A percentile compares a stretch with the other conserved stretches of the same genome.
Conservation (phyloP, 2,113 vertebrate genomes). For the Gorsachius goisagi region DNA sequence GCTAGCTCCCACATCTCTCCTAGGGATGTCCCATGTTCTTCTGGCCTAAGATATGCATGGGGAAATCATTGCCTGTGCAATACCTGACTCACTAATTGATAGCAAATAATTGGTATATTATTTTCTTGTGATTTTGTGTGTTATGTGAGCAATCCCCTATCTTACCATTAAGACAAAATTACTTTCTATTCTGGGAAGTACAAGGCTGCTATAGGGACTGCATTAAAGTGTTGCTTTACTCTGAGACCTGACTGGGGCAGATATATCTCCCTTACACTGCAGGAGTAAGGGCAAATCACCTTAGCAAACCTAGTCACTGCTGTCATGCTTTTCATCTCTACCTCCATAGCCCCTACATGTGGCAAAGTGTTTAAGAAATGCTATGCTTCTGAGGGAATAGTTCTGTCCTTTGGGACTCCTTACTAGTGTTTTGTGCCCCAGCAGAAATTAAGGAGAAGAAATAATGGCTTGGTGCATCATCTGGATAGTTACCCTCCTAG, state of each 20-base stretch:
- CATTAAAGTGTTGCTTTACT: background rate
- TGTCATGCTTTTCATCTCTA: background rate
- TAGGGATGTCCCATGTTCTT: background rate
- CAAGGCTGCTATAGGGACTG: background rate
- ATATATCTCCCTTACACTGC: background rate
- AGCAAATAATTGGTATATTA: background rate
- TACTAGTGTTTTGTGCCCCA: background rate
- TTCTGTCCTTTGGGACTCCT: background rate
- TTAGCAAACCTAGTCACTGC: background rate
- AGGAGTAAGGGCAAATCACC: background rate
- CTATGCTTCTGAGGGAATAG: background rate
- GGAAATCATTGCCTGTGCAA: background rate
- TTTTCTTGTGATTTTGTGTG: background rate
- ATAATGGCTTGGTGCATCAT: background rate
- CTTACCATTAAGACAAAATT: background rate
- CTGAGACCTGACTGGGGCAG: background rate
- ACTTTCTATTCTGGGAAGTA: background rate
- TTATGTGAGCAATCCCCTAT: background rate
- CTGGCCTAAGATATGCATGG: background rate
- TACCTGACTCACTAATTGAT: background rate
- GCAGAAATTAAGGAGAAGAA: background rate
- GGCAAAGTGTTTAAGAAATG: background rate
- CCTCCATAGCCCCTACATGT: accelerated
- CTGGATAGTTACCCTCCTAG: background rate
- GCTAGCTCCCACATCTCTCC: background rate